Base-by-base conservation (phyloP, 1,140 invertebrate species). In the Magallana ariakensis region DNA sequence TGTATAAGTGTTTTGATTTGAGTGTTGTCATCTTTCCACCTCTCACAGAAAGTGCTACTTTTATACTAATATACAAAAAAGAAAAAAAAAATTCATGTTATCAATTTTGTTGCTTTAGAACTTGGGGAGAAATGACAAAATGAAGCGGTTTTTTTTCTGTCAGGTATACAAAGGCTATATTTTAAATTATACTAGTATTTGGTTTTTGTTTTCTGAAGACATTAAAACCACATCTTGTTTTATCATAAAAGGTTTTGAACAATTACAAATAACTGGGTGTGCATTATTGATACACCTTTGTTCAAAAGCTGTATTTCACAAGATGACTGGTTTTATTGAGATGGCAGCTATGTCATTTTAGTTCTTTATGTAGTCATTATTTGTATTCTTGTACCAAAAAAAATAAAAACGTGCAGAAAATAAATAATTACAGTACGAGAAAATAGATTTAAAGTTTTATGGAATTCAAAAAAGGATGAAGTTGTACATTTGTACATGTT, bases 11-110 rank as follows among this genome's bases (percentile, higher is more conserved):
- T 70, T 22, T 22, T 15, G 66, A 75, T 33, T 75, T 22, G 66
- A 33, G 22, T 75, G 66, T 75, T 33, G 66, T 75, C 66, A 75
- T 26, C 22, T 75, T 75, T 26, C 22, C 8, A 26, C 5, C 33
- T 70, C 66, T 33, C 58, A 16, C 22, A 75, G 22, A 22, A 75
- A 75, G 66, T 75, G 66, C 66, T 75, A 75, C 58, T 75, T 75
- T 75, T 75, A 26, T 75, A 75, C 33, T 75, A 26, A 75, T 26
- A 11, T 2, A 10, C 1, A 22, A 75, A 75, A 75, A 75, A 26
- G 8, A 26, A 75, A 75, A 75, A 75, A 75, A 75, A 75, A 26
- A 75, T 75, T 75, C 33, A 75, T 26, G 66, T 75, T 75, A 75
- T 11, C 0, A 46, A 46, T 46, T 46, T 46, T 46, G 33, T 46